Base-by-base conservation (phyloP, 2,888 invertebrate genomes). In the Dyspetes luteomarginatus region DNA sequence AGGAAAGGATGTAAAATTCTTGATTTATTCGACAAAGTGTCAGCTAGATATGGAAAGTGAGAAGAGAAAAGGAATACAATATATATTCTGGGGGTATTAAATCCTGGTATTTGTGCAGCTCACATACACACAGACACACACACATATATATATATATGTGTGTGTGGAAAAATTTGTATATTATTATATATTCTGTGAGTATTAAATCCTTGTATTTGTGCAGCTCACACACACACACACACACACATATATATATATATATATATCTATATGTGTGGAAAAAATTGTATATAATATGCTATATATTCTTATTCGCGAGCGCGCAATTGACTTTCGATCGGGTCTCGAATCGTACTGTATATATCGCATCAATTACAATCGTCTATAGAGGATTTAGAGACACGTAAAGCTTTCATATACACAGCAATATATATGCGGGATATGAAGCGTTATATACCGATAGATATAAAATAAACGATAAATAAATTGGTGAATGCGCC, bases 291-390 rank as follows among this genome's bases (percentile, higher is more conserved):
- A 15, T 12, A 56, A 48, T 50, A 1, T 30, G 30, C 28, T 50
- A 50, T 48, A 26, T 69, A 71, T 71, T 71, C 71, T 71, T 85
- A 85, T 86, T 83, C 83, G 82, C 82, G 22, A 60, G 78, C 81
- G 78, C 75, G 36, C 82, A 84, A 83, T 85, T 82, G 74, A 72
- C 78, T 79, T 84, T 84, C 83, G 83, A 84, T 85, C 82, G 67
- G 75, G 67, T 84, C 77, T 83, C 81, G 84, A 84, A 84, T 84
- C 83, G 81, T 68, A 36, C 58, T 19, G 48, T 60, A 68, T n/a
- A n/a, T 82, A 83, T 84, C 79, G 76, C 85, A 84, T 85, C 84
- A 80, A 86, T 86, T 84, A 85, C 84, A 84, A 82, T 81, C 82
- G 80, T 78, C 48, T 45, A 43, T n/a, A 17, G 55, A 52, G 30